Evolutionary conservation across 2,797 vertebrate genomes (phyloP).

Genomic region (Decapterus maruadsi): DNA sequence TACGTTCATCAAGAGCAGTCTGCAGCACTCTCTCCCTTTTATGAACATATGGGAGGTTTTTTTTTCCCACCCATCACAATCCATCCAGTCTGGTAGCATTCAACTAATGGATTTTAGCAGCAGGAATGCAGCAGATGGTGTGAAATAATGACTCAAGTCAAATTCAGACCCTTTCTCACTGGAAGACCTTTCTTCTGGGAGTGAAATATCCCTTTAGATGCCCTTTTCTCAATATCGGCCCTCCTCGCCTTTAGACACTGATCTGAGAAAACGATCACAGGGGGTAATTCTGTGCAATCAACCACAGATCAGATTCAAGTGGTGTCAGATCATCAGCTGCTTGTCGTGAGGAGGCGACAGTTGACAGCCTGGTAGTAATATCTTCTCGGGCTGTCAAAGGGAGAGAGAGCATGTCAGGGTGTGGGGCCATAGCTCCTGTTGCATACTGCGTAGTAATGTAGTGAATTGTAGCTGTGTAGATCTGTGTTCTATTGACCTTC

Average conservation of each 20-base stretch:
- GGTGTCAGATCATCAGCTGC: conserved; percentile 61
- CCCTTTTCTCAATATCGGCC: conserved; percentile 46
- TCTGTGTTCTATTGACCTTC: conserved; percentile 79
- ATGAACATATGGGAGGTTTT: conserved; percentile 63
- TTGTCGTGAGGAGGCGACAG: conserved; percentile 23
- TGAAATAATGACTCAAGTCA: conserved; percentile 70
- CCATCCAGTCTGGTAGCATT: conserved; percentile 72
- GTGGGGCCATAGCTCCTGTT: conserved; percentile 71
- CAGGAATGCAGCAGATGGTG: conserved; percentile 75
- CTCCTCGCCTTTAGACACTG: conserved; percentile 38
- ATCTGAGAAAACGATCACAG: conserved; percentile 56
- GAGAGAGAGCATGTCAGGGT: conserved; percentile 64
- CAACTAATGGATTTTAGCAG: conserved; percentile 68
- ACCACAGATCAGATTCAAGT: conserved; percentile 14
- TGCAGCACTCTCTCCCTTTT: conserved; percentile 55
- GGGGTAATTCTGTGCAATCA: conserved; percentile 21
- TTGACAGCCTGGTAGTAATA: conserved; percentile 37
- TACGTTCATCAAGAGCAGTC: conserved; percentile 58
- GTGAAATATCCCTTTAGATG: conserved; percentile 75
- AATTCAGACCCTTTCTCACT: conserved; percentile 61
- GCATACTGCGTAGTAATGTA: conserved; percentile 80
- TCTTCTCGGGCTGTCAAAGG: conserved; percentile 27
- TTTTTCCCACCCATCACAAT: conserved; percentile 51
- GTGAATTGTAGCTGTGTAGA: conserved; percentile 84
- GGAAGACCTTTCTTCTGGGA: conserved; percentile 49